Conservation (phyloP, 2,113 vertebrate species). For the Prionailurus bengalensis region DNA sequence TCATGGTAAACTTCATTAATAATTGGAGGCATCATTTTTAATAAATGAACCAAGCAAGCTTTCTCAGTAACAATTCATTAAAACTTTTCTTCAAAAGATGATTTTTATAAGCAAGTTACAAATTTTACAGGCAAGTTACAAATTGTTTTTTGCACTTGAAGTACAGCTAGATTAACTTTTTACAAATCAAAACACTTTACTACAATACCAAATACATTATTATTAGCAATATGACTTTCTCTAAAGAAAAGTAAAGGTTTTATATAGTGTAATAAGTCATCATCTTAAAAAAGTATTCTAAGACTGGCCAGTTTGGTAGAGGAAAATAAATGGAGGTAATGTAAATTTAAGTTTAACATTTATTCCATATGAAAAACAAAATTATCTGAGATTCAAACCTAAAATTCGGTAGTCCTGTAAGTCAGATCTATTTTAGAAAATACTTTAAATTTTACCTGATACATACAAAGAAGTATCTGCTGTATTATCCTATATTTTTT, state of each 20-base stretch:
- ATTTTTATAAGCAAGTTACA: neutral
- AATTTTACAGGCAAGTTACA: neutral
- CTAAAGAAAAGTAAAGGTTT: neutral
- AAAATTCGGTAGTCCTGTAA: neutral
- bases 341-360: conserved; percentile 19
- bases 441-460: conserved; percentile 6
- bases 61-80: neutral
- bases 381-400: neutral
- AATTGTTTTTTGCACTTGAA: neutral
- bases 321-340: neutral
- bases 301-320: neutral
- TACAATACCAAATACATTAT: neutral
- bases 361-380: neutral
- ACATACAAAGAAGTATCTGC: conserved; percentile 7
- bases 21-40: conserved; percentile 33
- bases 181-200: neutral
- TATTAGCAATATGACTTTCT: neutral
- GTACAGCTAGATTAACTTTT: neutral
- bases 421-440: neutral
- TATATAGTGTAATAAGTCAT: neutral
- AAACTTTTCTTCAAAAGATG: neutral
- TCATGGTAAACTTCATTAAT: conserved; percentile 5
- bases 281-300: neutral
- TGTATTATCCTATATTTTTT: conserved; percentile 59
- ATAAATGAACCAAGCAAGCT: conserved; percentile 12